phyloP scores from a whole-genome alignment of 2,888 invertebrate genomes.

The Elegia similella region DNA sequence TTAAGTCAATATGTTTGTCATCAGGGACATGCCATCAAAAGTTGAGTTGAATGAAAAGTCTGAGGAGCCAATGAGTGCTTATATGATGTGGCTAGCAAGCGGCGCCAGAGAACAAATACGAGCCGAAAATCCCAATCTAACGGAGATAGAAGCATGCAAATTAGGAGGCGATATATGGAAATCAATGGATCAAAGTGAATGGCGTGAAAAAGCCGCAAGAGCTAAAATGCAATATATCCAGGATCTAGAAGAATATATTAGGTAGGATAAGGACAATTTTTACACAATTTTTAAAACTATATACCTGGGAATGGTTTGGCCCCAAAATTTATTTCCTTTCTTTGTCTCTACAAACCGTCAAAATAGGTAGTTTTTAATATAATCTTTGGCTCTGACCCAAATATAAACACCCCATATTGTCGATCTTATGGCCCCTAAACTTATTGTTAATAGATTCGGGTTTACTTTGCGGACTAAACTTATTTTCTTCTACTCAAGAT shows the following conservation, averaged over 20 bases:
- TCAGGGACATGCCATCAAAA: background rate
- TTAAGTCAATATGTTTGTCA: slow-evolving; percentile 3
- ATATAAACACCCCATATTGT: too few relatives aligned
- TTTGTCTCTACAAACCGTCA: too few relatives aligned
- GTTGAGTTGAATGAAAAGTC: background rate
- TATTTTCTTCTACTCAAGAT: too few relatives aligned
- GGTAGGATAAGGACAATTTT: background rate
- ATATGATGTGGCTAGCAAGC: slow-evolving; percentile 97
- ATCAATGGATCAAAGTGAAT: slow-evolving; percentile 91
- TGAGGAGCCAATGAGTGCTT: slow-evolving; percentile 88
- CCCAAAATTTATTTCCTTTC: too few relatives aligned
- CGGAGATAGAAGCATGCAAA: slow-evolving; percentile 95
- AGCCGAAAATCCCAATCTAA: slow-evolving; percentile 93
- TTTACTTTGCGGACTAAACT: too few relatives aligned
- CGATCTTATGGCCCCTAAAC: too few relatives aligned
- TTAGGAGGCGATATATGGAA: slow-evolving; percentile 98
- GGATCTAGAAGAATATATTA: slow-evolving; percentile 83
- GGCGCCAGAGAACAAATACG: slow-evolving; percentile 91
- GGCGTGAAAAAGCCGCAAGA: slow-evolving; percentile 94
- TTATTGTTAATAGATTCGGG: too few relatives aligned
- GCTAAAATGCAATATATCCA: slow-evolving; percentile 94
- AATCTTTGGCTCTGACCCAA: too few relatives aligned
- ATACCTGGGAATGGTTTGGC: too few relatives aligned
- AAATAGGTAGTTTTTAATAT: too few relatives aligned
- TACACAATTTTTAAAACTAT: too few relatives aligned